These are phyloP conservation scores for Neotragus pygmaeus DNA, from an alignment of 2,113 vertebrate genomes.

Conservation along the genomic window DNA sequence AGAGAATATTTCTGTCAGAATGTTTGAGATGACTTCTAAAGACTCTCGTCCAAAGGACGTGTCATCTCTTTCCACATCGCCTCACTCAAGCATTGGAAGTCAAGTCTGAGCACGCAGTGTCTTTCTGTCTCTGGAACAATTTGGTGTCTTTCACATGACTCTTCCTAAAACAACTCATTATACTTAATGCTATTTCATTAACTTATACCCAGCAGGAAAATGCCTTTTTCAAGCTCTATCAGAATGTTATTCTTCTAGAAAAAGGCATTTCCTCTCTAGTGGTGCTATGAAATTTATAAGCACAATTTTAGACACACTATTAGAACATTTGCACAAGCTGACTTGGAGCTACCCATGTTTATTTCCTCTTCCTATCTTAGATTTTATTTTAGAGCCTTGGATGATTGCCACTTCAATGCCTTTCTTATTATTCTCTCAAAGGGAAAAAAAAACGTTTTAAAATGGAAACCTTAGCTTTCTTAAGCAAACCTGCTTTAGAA, in stretches of 20 bases:
- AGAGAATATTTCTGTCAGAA: conserved; percentile 35
- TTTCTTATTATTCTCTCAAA: conserved; percentile 54
- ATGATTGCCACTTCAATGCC: conserved; percentile 33
- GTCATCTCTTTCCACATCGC: conserved; percentile 29
- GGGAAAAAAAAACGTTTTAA: conserved; percentile 27
- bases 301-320: neutral
- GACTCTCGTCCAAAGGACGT: conserved; percentile 44
- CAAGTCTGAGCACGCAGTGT: conserved; percentile 37
- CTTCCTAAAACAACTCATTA: conserved; percentile 58
- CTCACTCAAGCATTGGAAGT: conserved; percentile 34
- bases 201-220: conserved; percentile 1
- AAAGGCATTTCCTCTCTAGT: conserved; percentile 18
- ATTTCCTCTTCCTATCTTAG: neutral
- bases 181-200: conserved; percentile 40
- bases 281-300: neutral
- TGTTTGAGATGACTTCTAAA: conserved; percentile 25
- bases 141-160: conserved; percentile 32
- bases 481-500: conserved; percentile 59
- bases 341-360: neutral
- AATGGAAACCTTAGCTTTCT: conserved; percentile 49
- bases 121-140: neutral
- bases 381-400: conserved; percentile 26
- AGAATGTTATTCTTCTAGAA: neutral
- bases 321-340: neutral
- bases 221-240: neutral